phyloP scores from a whole-genome alignment of 2,797 vertebrate genomes.

The Myotis pilosus region DNA sequence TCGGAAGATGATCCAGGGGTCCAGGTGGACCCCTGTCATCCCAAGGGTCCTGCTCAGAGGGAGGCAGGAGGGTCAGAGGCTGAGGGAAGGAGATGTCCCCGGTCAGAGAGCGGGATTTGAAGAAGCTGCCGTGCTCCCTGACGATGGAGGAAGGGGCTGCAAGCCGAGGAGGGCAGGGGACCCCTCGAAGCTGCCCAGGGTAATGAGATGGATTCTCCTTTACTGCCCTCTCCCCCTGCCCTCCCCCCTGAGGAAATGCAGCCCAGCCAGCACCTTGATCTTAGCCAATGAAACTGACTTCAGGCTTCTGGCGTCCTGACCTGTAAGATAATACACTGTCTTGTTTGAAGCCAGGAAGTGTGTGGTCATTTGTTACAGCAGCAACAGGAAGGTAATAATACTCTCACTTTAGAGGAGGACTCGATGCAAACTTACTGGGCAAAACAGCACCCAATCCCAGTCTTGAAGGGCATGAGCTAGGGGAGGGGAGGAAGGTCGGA shows the following conservation, averaged over 20 bases:
- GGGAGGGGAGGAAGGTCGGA: background rate
- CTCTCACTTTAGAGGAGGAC: background rate
- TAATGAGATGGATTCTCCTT: fast-evolving
- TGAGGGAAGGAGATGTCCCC: background rate
- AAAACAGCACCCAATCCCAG: background rate
- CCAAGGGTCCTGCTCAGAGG: background rate
- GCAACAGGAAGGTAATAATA: background rate
- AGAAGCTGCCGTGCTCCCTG: background rate
- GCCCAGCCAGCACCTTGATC: background rate
- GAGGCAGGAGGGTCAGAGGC: background rate
- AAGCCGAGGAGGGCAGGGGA: background rate
- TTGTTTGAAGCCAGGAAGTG: background rate
- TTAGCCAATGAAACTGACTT: too few relatives aligned
- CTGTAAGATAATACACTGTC: background rate
- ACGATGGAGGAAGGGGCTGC: background rate
- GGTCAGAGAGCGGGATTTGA: background rate
- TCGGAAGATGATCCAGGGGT: background rate
- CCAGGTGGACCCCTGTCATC: background rate
- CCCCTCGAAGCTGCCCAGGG: background rate
- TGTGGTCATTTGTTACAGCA: background rate
- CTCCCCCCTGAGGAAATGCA: background rate
- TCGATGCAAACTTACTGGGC: fast-evolving
- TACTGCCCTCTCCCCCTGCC: fast-evolving
- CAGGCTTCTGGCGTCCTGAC: background rate
- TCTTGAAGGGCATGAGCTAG: background rate